Percentiles rank a stretch among this genome's conserved stretches.
Conservation (phyloP, 2,888 invertebrate genomes). For the Troides aeacus region DNA sequence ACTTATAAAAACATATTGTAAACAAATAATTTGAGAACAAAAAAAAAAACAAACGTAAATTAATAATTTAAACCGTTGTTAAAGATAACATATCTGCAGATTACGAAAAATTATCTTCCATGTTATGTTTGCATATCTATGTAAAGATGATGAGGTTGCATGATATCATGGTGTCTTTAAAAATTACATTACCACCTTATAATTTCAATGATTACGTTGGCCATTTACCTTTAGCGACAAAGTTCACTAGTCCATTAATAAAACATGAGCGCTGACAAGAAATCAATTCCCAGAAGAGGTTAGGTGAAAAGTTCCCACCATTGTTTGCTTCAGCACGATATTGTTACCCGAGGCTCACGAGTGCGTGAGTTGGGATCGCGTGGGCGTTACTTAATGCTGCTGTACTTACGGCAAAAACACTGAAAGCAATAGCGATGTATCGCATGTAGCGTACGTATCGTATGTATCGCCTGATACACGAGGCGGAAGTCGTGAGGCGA, state of each 20-base stretch:
- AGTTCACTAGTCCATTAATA: conserved; percentile 47
- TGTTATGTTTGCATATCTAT: conserved; percentile 17
- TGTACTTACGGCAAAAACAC: conserved; percentile 45
- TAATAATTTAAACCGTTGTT: not conserved
- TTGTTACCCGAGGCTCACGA: conserved; percentile 41
- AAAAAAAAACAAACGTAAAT: conserved; percentile 16
- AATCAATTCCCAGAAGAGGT: conserved; percentile 52
- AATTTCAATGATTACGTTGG: not conserved
- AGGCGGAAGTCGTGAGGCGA: conserved; percentile 50
- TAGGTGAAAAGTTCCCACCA: conserved; percentile 63
- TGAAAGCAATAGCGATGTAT: conserved; percentile 67
- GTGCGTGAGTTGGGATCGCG: conserved; percentile 54
- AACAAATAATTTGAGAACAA: not conserved
- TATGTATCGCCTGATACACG: conserved; percentile 40
- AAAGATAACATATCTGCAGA: conserved; percentile 29
- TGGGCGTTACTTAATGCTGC: conserved; percentile 56
- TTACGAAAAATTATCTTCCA: conserved; percentile 31
- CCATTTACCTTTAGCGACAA: conserved; percentile 2
- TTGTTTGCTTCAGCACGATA: conserved; percentile 44
- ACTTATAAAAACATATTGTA: too few relatives aligned
- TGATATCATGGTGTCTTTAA: not conserved
- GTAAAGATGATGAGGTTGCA: conserved; percentile 4
- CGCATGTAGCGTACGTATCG: conserved; percentile 39
- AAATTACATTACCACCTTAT: not conserved
- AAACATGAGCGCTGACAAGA: conserved; percentile 39